Conservation (phyloP, 2,113 vertebrate species). For the Myodes glareolus region DNA sequence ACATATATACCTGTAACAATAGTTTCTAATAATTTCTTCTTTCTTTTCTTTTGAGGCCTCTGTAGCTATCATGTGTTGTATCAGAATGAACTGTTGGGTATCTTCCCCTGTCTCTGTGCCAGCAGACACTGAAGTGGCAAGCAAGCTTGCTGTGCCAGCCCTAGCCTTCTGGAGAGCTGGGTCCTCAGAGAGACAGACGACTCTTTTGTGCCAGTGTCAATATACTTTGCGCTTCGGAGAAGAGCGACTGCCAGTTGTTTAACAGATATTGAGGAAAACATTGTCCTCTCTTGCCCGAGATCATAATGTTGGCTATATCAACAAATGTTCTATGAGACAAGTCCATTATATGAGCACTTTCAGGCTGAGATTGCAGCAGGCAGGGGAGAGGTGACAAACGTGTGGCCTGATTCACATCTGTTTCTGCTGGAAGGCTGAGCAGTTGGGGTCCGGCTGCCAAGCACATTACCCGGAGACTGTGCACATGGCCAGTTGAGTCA, state of each 20-base stretch:
- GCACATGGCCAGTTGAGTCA: conserved; percentile 4
- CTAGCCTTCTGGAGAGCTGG: conserved; percentile 64
- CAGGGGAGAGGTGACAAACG: conserved; percentile 60
- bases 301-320: conserved; percentile 69
- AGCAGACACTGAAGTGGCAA: conserved; percentile 48
- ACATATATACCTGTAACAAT: background rate
- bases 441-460: conserved; percentile 52
- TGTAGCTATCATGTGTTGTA: background rate
- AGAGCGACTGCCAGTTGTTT: conserved; percentile 75
- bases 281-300: conserved; percentile 72
- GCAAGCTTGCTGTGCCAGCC: background rate
- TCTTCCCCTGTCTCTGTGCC: conserved; percentile 15
- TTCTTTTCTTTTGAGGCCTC: background rate
- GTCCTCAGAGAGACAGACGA: conserved; percentile 74
- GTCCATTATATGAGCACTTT: conserved; percentile 74
- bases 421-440: conserved; percentile 61
- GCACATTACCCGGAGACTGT: conserved; percentile 54
- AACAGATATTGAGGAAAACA: conserved; percentile 75
- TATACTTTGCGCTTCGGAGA: conserved; percentile 69
- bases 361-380: conserved; percentile 59
- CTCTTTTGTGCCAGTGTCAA: conserved; percentile 76
- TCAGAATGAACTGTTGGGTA: background rate
- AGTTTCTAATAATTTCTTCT: background rate
- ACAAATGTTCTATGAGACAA: conserved; percentile 76
- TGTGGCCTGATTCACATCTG: conserved; percentile 71